Evolutionary conservation across 2,113 vertebrate species (phyloP).

Genomic region (Oostethus manadensis): DNA sequence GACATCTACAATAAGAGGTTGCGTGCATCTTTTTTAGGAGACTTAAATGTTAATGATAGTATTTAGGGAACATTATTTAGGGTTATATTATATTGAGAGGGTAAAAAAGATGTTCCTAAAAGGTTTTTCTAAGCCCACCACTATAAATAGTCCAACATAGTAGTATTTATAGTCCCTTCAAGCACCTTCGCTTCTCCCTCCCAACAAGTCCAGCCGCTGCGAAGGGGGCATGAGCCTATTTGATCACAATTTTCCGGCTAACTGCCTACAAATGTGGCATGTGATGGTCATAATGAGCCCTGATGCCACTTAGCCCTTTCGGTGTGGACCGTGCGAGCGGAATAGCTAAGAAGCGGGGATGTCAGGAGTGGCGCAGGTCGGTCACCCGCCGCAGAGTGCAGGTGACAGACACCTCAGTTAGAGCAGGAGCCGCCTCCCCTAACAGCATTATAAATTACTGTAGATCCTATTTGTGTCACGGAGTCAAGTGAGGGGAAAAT

Average conservation of each 20-base stretch:
- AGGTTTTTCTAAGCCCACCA: not conserved
- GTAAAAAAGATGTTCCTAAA: not conserved
- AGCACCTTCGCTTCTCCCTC: constrained; percentile 12
- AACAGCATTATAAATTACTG: constrained; percentile 75
- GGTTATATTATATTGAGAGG: not conserved
- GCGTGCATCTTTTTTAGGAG: no score
- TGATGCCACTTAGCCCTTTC: constrained; percentile 84
- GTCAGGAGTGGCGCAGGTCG: constrained; percentile 48
- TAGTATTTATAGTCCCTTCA: constrained; percentile 1
- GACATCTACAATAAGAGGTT: no score
- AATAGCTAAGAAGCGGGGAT: constrained; percentile 75
- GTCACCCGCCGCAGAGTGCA: constrained; percentile 46
- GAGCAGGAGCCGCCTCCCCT: constrained; percentile 57
- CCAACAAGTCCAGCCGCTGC: constrained; percentile 65
- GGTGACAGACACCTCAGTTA: constrained; percentile 71
- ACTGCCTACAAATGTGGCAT: constrained; percentile 92
- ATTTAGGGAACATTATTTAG: no score
- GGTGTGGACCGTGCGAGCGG: constrained; percentile 64
- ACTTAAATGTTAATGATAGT: no score
- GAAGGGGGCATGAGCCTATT: constrained; percentile 75
- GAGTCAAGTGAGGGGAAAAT: constrained; percentile 70
- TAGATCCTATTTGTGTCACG: constrained; percentile 74
- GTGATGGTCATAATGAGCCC: constrained; percentile 92
- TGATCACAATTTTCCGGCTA: constrained; percentile 88
- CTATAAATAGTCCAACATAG: not conserved